Percentiles rank a stretch among this genome's conserved stretches.
These are phyloP conservation scores for Goniozus legneri DNA, from an alignment of 1,140 invertebrate species.

Conservation along the genomic window DNA sequence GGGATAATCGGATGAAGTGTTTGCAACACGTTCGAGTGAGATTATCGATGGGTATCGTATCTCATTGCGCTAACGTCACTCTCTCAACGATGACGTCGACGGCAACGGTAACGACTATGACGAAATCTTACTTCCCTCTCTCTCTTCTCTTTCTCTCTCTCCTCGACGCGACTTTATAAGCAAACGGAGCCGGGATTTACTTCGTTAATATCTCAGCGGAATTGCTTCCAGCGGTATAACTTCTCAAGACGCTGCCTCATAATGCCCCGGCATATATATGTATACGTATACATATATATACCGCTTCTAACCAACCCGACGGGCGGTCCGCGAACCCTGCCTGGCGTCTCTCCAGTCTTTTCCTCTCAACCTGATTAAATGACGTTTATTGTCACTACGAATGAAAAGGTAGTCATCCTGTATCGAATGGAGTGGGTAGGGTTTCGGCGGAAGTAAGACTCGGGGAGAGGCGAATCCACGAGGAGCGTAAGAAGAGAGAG, in stretches of 20 bases:
- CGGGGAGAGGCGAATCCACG: too few relatives aligned
- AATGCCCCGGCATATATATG: neutral
- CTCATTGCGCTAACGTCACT: too few relatives aligned
- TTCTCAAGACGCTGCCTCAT: too few relatives aligned
- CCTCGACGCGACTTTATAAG: neutral
- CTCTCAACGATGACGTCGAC: too few relatives aligned
- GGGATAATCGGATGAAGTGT: too few relatives aligned
- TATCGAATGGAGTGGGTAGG: too few relatives aligned
- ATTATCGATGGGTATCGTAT: too few relatives aligned
- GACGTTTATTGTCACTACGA: conserved; percentile 24
- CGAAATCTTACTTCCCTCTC: neutral
- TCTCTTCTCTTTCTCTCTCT: neutral
- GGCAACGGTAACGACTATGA: neutral
- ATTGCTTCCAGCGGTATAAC: neutral
- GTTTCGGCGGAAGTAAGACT: too few relatives aligned
- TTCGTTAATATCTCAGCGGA: conserved; percentile 1
- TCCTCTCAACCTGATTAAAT: conserved; percentile 33
- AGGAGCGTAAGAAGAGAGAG: too few relatives aligned
- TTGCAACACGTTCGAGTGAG: too few relatives aligned
- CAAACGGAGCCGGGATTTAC: conserved; percentile 2
- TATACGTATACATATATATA: neutral
- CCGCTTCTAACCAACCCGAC: neutral
- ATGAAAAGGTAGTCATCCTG: neutral
- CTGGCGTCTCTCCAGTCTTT: conserved; percentile 16
- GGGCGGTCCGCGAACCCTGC: neutral